Base-by-base conservation (phyloP, 2,888 invertebrate genomes). In the Hypomecis punctinalis region DNA sequence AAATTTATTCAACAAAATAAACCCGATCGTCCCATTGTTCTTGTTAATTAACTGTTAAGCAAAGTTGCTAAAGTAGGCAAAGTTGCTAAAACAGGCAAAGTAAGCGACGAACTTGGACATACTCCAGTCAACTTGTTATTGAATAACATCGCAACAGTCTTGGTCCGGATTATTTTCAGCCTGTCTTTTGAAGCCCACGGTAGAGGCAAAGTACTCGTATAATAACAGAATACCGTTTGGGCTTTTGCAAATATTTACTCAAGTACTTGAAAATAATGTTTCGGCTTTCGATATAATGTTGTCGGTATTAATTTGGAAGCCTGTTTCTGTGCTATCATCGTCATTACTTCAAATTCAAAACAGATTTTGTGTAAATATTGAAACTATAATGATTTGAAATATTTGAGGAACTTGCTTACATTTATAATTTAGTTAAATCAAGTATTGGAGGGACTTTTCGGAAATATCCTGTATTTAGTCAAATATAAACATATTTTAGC, bases 161-260 rank as follows among this genome's bases (percentile, higher is more conserved):
- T 40, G 47, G 23, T 10, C 5, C 33, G 56, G 47, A 56, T 56
- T 46, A 55, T 46, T 55, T 46, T 55, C 37, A n/a, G 23, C 6
- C 11, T 36, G 36, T 36, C 46, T 55, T 48, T 40, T 40, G 23
- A 47, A 47, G 40, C 39, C 39, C 39, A 37, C 39, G 46, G 46
- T 47, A 40, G 39, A 47, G 33, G 47, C 33, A n/a, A 56, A 47
- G 37, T 56, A n/a, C n/a, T n/a, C n/a, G n/a, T n/a, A 39, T 47
- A 56, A 56, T 56, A 56, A 56, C 56, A 33, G 55, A 43, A 54
- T 46, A 36, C 37, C 37, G 45, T 36, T 39, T 7, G 35, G 47
- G 37, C 37, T 45, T 40, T 40, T 10, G 46, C n/a, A 39, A 56
- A 56, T 55, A 46, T 55, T 55, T 46, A 46, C 55, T 23, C 46